These are phyloP conservation scores for Hyla sarda DNA, from an alignment of 2,113 vertebrate species.

Conservation along the genomic window DNA sequence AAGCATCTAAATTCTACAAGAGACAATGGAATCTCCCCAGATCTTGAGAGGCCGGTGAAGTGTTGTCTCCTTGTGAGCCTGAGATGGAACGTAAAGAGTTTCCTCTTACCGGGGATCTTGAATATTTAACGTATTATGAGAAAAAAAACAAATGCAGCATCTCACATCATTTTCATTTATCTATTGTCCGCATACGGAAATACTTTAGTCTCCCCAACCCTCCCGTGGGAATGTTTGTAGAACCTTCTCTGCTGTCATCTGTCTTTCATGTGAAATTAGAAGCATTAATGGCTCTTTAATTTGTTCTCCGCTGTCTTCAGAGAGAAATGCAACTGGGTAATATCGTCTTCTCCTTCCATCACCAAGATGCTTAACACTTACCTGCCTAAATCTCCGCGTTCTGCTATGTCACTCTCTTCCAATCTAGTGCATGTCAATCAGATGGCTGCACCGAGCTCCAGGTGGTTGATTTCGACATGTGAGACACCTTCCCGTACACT, in stretches of 20 bases:
- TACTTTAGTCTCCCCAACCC: neutral
- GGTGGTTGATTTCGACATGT: conserved; percentile 18
- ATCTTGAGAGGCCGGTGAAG: no score
- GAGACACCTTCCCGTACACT: conserved; percentile 9
- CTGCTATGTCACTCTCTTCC: neutral
- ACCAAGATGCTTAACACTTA: conserved; percentile 21
- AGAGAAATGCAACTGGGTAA: conserved; percentile 26
- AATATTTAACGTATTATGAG: neutral
- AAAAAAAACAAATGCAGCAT: neutral
- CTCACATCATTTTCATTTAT: neutral
- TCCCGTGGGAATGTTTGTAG: neutral
- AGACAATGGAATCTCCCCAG: no score
- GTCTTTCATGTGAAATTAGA: conserved; percentile 28
- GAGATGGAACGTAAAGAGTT: neutral
- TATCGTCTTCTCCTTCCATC: neutral
- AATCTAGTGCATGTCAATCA: conserved; percentile 38
- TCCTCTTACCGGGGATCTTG: neutral
- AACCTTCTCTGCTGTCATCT: neutral
- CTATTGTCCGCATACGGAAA: neutral
- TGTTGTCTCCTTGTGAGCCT: neutral
- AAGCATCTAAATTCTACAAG: no score
- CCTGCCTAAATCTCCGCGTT: neutral
- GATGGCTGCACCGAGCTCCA: neutral
- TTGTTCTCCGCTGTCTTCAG: conserved; percentile 6
- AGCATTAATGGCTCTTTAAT: conserved; percentile 30